Evolutionary conservation across 2,113 vertebrate genomes (phyloP), one percentile per base, ranked within the genome.

Genomic region (Baryphthengus martii): DNA sequence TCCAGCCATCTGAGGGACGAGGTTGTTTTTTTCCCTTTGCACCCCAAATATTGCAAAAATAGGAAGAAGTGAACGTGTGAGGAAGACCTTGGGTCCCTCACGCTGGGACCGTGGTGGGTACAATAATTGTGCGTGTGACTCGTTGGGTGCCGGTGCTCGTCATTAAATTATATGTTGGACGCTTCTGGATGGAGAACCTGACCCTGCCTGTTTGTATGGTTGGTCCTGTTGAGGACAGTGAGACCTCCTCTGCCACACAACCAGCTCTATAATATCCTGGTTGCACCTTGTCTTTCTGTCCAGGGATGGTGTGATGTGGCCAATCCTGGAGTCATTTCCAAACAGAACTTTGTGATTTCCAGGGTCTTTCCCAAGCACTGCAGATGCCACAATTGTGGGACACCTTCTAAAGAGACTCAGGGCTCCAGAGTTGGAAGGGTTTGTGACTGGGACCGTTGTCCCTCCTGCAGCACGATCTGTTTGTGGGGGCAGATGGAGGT

Each of bases 91-190:
- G 44, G 26, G 37, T 58, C 3, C 2, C 25, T 25, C 23, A 0
- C 4, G 11, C 26, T 4, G 28, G 16, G 21, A 31, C 56, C 1
- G 0, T 0, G 50, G 21, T 21, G 53, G 17, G 25, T 7, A 45
- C 65, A 8, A 2, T 18, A 23, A 9, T 0, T 11, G 16, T 4
- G 18, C 3, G 23, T 2, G n/a, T 8, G n/a, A 4, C 6, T 2
- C 0, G 4, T 0, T 9, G 55, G 71, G 33, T 10, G 35, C 15
- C 0, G 6, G 31, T 3, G 65, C 16, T 52, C 50, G 73, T 10
- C 6, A 18, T 6, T 35, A 0, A 24, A 39, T 23, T 16, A 2
- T 10, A 4, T 2, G 24, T 24, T 28, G 49, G 56, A 14, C 10
- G 2, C 2, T 9, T 26, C 28, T 42, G 42, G 61, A 12, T 39